These are phyloP conservation scores for Hydrolagus affinis DNA, from an alignment of 2,113 vertebrate species.

Conservation along the genomic window DNA sequence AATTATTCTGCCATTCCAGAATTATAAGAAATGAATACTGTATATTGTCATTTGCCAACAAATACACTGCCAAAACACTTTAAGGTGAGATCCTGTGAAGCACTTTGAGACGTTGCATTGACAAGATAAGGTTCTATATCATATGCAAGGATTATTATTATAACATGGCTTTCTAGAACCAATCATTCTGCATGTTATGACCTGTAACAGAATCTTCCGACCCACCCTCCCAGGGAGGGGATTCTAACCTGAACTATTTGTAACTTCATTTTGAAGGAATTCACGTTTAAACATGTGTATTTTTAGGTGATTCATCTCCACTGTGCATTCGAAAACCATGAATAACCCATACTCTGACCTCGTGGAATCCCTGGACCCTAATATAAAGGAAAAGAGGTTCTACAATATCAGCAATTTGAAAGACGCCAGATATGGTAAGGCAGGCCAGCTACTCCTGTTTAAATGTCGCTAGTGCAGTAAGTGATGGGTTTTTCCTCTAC, in stretches of 20 bases:
- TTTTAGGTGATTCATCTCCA: neutral
- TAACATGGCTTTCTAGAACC: neutral
- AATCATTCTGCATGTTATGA: neutral
- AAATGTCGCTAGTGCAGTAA: neutral
- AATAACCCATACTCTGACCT: slow-evolving; percentile 71
- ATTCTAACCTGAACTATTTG: no score
- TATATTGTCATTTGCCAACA: no score
- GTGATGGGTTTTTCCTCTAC: neutral
- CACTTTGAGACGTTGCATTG: no score
- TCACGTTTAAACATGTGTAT: neutral
- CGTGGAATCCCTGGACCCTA: slow-evolving; percentile 68
- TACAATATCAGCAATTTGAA: slow-evolving; percentile 77
- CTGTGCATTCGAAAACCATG: slow-evolving; percentile 44
- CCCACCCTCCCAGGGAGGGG: no score
- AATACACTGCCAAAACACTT: no score
- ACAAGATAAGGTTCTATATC: no score
- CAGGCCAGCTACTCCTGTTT: neutral
- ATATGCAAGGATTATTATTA: neutral
- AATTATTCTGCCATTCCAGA: no score
- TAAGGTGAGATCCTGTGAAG: no score
- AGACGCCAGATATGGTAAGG: slow-evolving; percentile 78
- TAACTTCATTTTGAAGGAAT: neutral
- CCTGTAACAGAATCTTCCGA: neutral
- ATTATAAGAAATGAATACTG: no score
- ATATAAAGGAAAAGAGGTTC: slow-evolving; percentile 66